These are phyloP conservation scores for Galendromus occidentalis DNA, from an alignment of 1,140 invertebrate genomes.

Conservation along the genomic window DNA sequence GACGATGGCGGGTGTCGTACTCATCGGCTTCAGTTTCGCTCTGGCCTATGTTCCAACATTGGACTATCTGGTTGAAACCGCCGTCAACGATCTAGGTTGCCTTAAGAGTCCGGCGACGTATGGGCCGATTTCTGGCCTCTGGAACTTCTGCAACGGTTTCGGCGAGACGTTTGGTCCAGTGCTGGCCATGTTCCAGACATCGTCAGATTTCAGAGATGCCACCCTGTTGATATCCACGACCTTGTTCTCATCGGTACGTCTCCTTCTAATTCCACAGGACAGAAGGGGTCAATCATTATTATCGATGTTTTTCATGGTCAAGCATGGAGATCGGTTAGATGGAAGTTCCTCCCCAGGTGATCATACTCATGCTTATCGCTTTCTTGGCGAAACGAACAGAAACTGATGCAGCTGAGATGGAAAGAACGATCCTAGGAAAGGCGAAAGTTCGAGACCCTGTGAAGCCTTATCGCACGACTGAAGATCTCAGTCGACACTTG, in stretches of 20 bases:
- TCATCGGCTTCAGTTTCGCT: not conserved
- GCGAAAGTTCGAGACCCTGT: too few relatives aligned
- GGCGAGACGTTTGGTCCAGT: not conserved
- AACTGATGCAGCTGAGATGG: too few relatives aligned
- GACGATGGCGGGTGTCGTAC: not conserved
- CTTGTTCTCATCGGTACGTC: not conserved
- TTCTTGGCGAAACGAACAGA: too few relatives aligned
- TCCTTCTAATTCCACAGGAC: too few relatives aligned
- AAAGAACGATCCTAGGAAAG: too few relatives aligned
- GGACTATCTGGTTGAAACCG: not conserved
- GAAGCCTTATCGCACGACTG: too few relatives aligned
- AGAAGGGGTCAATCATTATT: too few relatives aligned
- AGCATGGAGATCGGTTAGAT: too few relatives aligned
- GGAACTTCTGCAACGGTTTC: constrained; percentile 6
- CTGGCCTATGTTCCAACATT: not conserved
- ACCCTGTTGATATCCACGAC: not conserved
- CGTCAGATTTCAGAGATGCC: not conserved
- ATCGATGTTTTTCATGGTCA: too few relatives aligned
- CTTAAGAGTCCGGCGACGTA: not conserved
- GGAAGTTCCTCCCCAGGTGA: too few relatives aligned
- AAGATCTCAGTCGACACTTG: too few relatives aligned
- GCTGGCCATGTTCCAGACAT: not conserved
- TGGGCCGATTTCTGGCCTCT: not conserved
- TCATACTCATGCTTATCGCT: too few relatives aligned
- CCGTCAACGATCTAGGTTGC: not conserved